phyloP scores from a whole-genome alignment of 2,797 vertebrate species.

The Acanthis flammea region DNA sequence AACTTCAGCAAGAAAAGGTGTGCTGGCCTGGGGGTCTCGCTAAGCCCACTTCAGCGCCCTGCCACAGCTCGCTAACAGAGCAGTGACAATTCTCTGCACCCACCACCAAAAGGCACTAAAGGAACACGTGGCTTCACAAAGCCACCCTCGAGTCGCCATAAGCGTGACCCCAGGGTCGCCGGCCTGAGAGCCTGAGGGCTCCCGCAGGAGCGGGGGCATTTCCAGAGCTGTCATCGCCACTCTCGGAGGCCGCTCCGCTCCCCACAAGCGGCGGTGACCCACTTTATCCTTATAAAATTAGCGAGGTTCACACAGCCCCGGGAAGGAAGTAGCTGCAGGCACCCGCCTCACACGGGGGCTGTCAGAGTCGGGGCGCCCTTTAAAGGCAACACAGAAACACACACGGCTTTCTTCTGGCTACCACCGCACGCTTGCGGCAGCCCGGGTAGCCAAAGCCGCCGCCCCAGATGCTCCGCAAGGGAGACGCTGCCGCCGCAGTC shows the following conservation, averaged over 20 bases:
- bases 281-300: background rate
- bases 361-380: background rate
- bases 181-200: background rate
- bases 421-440: background rate
- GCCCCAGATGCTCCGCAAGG: background rate
- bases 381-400: background rate
- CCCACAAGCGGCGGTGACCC: accelerated
- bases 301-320: background rate
- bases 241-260: background rate
- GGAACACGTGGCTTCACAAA: background rate
- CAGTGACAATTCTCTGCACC: accelerated
- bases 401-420: accelerated
- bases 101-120: background rate
- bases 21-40: background rate
- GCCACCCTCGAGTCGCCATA: background rate
- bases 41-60: no score
- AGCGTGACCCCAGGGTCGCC: accelerated
- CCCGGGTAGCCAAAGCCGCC: background rate
- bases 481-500: background rate
- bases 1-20: background rate
- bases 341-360: background rate
- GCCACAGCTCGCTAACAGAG: background rate
- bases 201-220: background rate
- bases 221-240: background rate
- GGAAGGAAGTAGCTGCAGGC: background rate